Evolutionary conservation across 1,140 invertebrate species (phyloP).

Genomic region (Neotoxoptera formosana): DNA sequence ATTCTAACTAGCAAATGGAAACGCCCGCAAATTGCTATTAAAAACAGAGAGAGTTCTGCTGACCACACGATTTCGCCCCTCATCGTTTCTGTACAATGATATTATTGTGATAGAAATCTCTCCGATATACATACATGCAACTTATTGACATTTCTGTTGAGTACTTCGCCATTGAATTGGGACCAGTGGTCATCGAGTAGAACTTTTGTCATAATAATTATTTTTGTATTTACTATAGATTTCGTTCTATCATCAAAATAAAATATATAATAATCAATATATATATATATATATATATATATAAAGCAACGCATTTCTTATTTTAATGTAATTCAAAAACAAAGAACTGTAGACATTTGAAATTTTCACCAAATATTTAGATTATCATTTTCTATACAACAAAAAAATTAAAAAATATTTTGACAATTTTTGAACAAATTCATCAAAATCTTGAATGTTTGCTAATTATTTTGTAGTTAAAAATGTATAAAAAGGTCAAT

Average conservation of each 20-base stretch:
- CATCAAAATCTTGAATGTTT: too few relatives aligned
- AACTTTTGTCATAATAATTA: not conserved
- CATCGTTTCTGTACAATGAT: not conserved
- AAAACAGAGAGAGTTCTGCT: constrained; percentile 1
- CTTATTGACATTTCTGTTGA: not conserved
- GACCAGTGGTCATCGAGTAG: not conserved
- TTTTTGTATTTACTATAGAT: not conserved
- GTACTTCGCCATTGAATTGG: not conserved
- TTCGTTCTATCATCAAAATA: not conserved
- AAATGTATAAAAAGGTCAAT: too few relatives aligned
- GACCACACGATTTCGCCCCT: not conserved
- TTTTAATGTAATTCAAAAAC: too few relatives aligned
- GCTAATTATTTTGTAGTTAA: too few relatives aligned
- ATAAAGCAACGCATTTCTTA: too few relatives aligned
- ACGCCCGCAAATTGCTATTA: constrained; percentile 17
- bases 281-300: too few relatives aligned
- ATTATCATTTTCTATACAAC: too few relatives aligned
- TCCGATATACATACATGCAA: not conserved
- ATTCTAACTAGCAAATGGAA: constrained; percentile 32
- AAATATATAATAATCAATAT: not conserved
- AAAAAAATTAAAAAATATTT: too few relatives aligned
- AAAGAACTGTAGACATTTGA: too few relatives aligned
- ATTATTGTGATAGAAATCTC: not conserved
- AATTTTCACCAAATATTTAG: too few relatives aligned
- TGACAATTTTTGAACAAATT: too few relatives aligned